Percentiles rank a stretch among this genome's conserved stretches.
phyloP scores from a whole-genome alignment of 2,797 vertebrate genomes.

The Gallinago nigripennis region DNA sequence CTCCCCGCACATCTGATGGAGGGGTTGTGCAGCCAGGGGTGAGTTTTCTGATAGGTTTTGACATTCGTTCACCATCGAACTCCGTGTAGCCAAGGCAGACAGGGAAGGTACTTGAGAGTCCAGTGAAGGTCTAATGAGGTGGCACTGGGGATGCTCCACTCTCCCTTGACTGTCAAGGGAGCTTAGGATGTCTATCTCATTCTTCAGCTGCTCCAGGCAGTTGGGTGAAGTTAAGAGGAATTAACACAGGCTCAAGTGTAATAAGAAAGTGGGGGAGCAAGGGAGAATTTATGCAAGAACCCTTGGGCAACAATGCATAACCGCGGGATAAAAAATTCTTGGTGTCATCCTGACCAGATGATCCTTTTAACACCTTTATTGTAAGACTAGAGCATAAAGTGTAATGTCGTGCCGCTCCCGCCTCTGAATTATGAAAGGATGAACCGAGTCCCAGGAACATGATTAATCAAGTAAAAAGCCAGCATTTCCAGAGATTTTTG shows the following conservation, averaged over 20 bases:
- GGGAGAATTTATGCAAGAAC: neutral
- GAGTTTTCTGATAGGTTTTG: neutral
- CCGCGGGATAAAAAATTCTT: neutral
- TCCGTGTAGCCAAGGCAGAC: neutral
- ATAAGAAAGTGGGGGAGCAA: neutral
- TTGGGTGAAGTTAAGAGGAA: neutral
- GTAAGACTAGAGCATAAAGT: fast-evolving
- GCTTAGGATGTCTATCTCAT: neutral
- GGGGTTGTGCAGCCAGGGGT: neutral
- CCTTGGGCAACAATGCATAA: neutral
- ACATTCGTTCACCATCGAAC: neutral
- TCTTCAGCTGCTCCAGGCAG: neutral
- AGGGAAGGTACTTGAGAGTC: neutral
- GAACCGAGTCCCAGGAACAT: neutral
- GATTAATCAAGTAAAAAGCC: neutral
- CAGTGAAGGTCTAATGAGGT: neutral
- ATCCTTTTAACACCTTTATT: neutral
- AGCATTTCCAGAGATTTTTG: neutral
- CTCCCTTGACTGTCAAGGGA: neutral
- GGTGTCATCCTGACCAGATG: neutral
- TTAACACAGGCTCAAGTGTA: neutral
- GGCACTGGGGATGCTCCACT: neutral
- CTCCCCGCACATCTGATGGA: fast-evolving
- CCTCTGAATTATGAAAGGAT: neutral
- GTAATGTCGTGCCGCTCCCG: neutral